These are phyloP conservation scores for Gallinago stenura DNA, from an alignment of 2,797 vertebrate genomes.

Conservation along the genomic window DNA sequence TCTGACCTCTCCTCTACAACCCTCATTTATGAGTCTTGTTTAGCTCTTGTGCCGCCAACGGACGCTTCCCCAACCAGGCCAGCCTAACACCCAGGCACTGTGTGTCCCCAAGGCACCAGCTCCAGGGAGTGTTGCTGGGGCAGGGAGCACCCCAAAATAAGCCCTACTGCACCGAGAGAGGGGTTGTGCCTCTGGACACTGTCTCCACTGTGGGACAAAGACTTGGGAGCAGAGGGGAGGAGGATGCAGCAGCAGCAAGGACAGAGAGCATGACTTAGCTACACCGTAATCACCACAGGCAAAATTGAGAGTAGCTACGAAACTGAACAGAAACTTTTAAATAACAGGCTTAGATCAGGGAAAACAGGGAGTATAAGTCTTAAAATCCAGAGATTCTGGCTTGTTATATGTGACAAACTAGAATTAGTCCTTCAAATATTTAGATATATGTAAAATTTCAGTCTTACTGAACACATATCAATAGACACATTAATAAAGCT, in stretches of 20 bases:
- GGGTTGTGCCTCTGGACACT: background rate
- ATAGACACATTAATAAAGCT: background rate
- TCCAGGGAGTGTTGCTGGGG: background rate
- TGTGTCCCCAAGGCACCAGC: background rate
- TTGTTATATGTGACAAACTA: background rate
- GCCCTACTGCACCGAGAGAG: background rate
- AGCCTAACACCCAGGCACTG: background rate
- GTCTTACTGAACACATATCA: background rate
- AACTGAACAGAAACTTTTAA: background rate
- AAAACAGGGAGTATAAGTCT: background rate
- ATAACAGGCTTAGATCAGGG: background rate
- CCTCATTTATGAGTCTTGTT: background rate
- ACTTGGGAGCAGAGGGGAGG: background rate
- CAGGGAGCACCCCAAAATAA: background rate
- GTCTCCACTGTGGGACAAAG: accelerated
- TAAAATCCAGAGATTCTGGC: background rate
- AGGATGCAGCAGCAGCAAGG: background rate
- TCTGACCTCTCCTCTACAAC: background rate
- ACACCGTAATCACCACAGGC: background rate
- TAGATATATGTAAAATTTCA: background rate
- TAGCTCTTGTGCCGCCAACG: background rate
- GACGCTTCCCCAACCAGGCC: background rate
- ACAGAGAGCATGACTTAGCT: background rate
- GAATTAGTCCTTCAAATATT: background rate
- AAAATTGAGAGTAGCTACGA: background rate